These are phyloP conservation scores for Prenolepis imparis DNA, from an alignment of 2,888 invertebrate genomes.

Conservation along the genomic window DNA sequence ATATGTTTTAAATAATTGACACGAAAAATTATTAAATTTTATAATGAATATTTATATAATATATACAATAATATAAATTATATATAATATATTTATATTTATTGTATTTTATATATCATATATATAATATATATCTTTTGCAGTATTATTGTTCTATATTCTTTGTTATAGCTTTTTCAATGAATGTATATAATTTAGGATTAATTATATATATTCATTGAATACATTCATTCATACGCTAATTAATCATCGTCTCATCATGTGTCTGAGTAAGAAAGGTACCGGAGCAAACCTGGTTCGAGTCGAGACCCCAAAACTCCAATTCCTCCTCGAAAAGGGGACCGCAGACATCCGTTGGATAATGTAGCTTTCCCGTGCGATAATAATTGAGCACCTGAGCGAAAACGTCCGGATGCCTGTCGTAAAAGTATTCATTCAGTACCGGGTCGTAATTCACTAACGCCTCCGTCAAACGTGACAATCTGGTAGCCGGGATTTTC, in stretches of 20 bases:
- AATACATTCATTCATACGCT: too few species aligned
- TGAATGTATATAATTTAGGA: background rate
- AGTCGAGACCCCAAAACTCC: conserved; percentile 99
- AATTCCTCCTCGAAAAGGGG: conserved; percentile 99
- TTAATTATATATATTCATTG: too few species aligned
- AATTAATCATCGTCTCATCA: background rate
- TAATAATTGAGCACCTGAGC: conserved; percentile 99
- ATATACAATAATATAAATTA: too few species aligned
- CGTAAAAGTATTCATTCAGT: conserved; percentile 99
- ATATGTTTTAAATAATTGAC: too few species aligned
- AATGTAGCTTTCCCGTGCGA: conserved; percentile 99
- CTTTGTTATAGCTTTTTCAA: background rate
- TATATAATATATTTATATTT: too few species aligned
- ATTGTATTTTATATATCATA: too few species aligned
- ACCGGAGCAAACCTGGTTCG: conserved; percentile 94
- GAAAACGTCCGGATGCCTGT: conserved; percentile 98
- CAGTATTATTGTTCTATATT: too few species aligned
- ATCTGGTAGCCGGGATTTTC: conserved; percentile 98
- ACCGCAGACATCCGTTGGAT: conserved; percentile 99
- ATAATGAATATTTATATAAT: too few species aligned
- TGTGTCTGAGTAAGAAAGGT: background rate
- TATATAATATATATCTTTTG: too few species aligned
- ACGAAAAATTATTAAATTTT: too few species aligned
- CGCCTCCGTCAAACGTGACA: conserved; percentile 97
- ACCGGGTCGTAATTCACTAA: conserved; percentile 99